Conservation (phyloP, 2,797 vertebrate species). For the Sus cebifrons region DNA sequence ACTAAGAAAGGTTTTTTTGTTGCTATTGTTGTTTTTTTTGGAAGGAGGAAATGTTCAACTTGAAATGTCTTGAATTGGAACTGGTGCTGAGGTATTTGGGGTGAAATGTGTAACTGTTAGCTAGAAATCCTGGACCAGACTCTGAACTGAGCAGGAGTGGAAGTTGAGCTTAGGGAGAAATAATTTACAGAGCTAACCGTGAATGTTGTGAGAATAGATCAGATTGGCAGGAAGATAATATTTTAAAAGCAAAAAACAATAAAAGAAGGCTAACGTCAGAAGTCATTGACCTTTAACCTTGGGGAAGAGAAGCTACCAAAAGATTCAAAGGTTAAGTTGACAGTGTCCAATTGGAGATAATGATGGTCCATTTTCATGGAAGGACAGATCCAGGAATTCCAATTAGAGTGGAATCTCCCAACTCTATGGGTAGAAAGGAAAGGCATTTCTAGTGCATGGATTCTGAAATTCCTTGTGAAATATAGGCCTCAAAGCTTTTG, state of each 20-base stretch:
- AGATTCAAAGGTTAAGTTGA: background rate
- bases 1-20: background rate
- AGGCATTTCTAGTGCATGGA: background rate
- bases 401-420: background rate
- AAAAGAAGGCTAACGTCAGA: background rate
- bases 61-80: slow-evolving; percentile 28
- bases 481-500: background rate
- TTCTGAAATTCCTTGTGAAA: background rate
- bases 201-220: background rate
- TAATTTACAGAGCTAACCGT: background rate
- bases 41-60: background rate
- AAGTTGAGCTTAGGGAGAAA: background rate
- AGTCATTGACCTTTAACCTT: background rate
- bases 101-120: background rate
- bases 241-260: background rate
- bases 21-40: slow-evolving; percentile 35
- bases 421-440: background rate
- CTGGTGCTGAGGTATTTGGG: background rate
- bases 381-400: background rate
- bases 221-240: background rate
- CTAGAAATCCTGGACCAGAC: background rate
- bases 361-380: background rate
- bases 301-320: background rate
- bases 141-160: background rate
- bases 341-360: background rate